Evolutionary conservation across 2,888 invertebrate genomes (phyloP), one percentile per base, ranked within the genome.

Genomic region (Syrista parreyssii): DNA sequence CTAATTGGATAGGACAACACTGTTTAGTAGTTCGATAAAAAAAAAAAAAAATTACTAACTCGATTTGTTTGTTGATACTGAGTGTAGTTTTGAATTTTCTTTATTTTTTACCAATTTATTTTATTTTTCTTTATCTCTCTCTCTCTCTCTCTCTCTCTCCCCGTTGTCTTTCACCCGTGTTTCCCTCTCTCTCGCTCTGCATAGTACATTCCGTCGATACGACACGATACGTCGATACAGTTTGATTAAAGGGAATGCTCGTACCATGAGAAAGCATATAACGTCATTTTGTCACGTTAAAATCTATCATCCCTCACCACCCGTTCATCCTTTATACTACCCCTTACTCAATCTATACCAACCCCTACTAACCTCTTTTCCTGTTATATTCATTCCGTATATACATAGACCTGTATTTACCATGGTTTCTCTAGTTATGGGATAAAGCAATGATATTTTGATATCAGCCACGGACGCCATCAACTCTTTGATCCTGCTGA

Each of bases 201-300:
- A 55, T 6, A 55, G 9, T 23, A 15, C 0, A 40, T 15, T 12
- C 40, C 4, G 15, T 40, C 40, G 40, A 40, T 40, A 40, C 40
- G 40, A 4, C 40, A 40, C 4, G n/a, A 12, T 23, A 31, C n/a
- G 11, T 69, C n/a, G 71, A 32, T 32, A 32, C 71, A 15, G 15
- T 69, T 69, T 32, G 71, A 69, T 69, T n/a, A 69, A 69, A 69
- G 71, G 71, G 11, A 71, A 55, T 55, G 23, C 40, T 55, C 40
- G 23, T 23, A 23, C 40, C 23, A 55, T 55, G 40, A 55, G 40
- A 55, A 55, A 55, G 23, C 40, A 23, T 55, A 55, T 6, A 9
- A 55, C 40, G 40, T 23, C 40, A 55, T 23, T 55, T 55, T 55
- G 40, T 55, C 40, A 55, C 4, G 40, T 55, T 23, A 6, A 55